These are phyloP conservation scores for Centropus unirufus DNA, from an alignment of 2,113 vertebrate genomes.

Conservation along the genomic window DNA sequence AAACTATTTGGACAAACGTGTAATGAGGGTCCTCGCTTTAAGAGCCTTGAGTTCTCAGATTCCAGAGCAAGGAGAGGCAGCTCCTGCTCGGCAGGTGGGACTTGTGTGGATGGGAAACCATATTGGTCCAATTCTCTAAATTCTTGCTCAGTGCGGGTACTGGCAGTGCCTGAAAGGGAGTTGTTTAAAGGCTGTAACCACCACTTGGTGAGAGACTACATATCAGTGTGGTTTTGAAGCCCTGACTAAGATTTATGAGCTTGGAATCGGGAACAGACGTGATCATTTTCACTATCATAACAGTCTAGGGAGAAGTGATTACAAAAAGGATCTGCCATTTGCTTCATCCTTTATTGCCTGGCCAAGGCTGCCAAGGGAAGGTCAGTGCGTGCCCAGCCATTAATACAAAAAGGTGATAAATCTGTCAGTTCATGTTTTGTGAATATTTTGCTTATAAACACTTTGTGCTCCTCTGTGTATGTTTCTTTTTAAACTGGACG, in stretches of 20 bases:
- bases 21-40: neutral
- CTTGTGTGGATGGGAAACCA: neutral
- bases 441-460: constrained; percentile 20
- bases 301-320: constrained; percentile 15
- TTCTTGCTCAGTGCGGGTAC: neutral
- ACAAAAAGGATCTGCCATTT: neutral
- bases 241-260: constrained; percentile 41
- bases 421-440: constrained; percentile 27
- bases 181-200: neutral
- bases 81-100: neutral
- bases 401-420: constrained; percentile 51
- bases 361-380: constrained; percentile 41
- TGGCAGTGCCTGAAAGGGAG: neutral
- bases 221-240: constrained; percentile 6
- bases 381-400: constrained; percentile 18
- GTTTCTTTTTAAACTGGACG: constrained; percentile 1
- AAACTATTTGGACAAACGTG: neutral
- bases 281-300: constrained; percentile 34
- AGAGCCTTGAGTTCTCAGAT: neutral
- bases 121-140: neutral
- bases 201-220: neutral
- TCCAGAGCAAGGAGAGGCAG: neutral
- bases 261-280: neutral
- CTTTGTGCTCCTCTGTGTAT: constrained; percentile 30
- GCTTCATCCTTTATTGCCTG: constrained; percentile 37